These are phyloP conservation scores for Caerostris extrusa DNA, from an alignment of 1,140 invertebrate genomes.

Conservation along the genomic window DNA sequence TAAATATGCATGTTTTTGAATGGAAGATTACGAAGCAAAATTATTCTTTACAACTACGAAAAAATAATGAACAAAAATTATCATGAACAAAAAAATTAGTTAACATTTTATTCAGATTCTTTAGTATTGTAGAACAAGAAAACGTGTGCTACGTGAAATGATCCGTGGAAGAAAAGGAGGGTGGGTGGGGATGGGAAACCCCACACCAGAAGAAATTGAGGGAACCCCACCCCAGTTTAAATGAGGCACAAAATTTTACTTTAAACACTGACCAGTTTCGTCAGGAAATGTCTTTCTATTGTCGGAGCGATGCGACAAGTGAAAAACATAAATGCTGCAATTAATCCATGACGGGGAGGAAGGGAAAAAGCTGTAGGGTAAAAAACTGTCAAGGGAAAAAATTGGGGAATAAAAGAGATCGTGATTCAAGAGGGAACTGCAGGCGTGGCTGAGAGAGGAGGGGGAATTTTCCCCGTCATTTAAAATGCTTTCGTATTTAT, in stretches of 20 bases:
- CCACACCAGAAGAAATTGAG: no score
- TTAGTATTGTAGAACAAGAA: no score
- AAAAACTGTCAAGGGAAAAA: neutral
- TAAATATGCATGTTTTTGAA: no score
- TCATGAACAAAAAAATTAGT: no score
- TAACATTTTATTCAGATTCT: no score
- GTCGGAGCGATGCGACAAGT: neutral
- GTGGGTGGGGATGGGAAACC: no score
- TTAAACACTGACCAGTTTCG: neutral
- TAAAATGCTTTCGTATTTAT: slow-evolving; percentile 12
- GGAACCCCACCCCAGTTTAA: neutral
- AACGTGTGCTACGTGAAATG: no score
- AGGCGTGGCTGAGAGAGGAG: neutral
- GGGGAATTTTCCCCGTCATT: neutral
- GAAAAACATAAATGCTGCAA: neutral
- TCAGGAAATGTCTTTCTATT: neutral
- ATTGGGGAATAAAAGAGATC: neutral
- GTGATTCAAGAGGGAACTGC: neutral
- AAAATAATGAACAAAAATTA: no score
- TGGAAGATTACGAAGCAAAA: no score
- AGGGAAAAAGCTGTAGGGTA: neutral
- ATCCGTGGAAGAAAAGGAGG: no score
- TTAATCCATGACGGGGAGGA: neutral
- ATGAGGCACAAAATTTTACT: neutral
- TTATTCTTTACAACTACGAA: no score